Evolutionary conservation across 2,888 invertebrate genomes (phyloP), one percentile per base, ranked within the genome.

Genomic region (Panopea generosa): DNA sequence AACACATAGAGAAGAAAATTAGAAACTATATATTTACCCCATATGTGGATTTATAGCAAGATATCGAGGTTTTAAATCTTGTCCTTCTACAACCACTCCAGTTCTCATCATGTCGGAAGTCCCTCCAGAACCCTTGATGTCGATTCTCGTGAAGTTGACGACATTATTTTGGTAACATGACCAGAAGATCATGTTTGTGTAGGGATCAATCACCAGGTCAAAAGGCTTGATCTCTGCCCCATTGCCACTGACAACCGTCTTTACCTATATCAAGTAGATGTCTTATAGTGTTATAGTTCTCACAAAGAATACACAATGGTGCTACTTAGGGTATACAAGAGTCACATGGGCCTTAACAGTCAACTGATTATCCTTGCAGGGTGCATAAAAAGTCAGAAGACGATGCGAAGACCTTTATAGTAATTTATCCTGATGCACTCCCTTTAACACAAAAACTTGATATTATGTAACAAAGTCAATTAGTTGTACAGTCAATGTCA

Each of bases 121-220:
- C 6, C 91, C 91, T 59, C 93, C 95, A 0, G 96, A 95, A 0
- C 88, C 70, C 0, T 90, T 86, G 7, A 88, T 89, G 88, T 96
- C 95, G 27, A 96, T 94, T 76, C 96, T 94, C 0, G 98, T 98
- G 0, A 97, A 96, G 91, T 98, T 98, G 56, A 98, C 97, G 0
- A 96, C 95, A 91, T 98, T 96, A 9, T 96, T 95, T 77, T 95
- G 94, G 0, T 96, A 94, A 87, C 97, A 97, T 0, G 97, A 96
- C 97, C 98, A 98, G 93, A 97, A 98, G 0, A 99, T 91, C 1
- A 97, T 93, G 18, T 97, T 94, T 0, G 97, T 96, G 38, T 97
- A 94, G 0, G 96, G 95, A 92, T 98, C 98, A 7, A 98, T 93
- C 0, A 96, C 98, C 86, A 98, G 94, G 92, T 98, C 97, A 89